These are phyloP conservation scores for Pseudorectes ferrugineus DNA, from an alignment of 2,113 vertebrate genomes.

Conservation along the genomic window DNA sequence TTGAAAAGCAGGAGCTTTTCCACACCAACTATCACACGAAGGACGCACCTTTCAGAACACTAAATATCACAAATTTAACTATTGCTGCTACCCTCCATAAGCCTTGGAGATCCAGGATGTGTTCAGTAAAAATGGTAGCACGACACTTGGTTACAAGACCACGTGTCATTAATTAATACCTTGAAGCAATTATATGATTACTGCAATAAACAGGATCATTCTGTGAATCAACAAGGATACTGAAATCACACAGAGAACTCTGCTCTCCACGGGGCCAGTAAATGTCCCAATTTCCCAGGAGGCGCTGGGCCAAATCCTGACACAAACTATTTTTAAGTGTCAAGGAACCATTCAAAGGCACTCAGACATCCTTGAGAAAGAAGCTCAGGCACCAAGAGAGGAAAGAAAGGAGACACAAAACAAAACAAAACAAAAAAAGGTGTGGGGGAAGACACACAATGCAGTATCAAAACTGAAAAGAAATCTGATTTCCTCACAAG, in stretches of 20 bases:
- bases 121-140: background rate
- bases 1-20: background rate
- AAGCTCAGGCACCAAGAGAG: background rate
- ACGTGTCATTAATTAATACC: background rate
- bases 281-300: background rate
- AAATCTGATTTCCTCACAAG: background rate
- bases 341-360: background rate
- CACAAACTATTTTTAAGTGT: background rate
- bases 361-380: background rate
- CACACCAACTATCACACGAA: background rate
- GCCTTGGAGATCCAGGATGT: background rate
- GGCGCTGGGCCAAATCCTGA: background rate
- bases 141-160: fast-evolving
- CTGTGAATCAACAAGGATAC: background rate
- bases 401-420: conserved; percentile 17
- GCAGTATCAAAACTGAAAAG: background rate
- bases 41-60: background rate
- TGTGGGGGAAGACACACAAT: background rate
- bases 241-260: background rate
- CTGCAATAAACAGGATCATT: background rate
- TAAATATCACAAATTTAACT: background rate
- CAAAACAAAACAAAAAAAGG: background rate
- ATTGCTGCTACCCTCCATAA: background rate
- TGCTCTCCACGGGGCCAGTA: background rate
- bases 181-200: background rate